Percentiles rank a stretch among this genome's conserved stretches.
Conservation (phyloP, 2,888 invertebrate species). For the Patella pellucida region DNA sequence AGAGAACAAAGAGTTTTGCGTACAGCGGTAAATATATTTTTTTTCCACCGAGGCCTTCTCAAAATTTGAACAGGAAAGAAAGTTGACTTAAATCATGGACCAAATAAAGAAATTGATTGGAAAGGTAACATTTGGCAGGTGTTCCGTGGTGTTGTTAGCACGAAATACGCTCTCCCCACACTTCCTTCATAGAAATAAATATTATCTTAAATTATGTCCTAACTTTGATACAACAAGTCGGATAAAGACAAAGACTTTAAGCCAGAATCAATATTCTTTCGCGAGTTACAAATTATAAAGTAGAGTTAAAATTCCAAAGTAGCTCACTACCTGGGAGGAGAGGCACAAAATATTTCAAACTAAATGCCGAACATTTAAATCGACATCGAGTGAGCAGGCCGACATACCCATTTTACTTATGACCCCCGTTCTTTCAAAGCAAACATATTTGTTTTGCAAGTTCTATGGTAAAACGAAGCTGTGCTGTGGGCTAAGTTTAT, state of each 20-base stretch:
- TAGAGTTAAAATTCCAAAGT: neutral
- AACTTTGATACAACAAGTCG: neutral
- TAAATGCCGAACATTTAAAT: neutral
- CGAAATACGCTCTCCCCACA: neutral
- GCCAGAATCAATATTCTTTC: too few species aligned
- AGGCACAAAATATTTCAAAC: too few species aligned
- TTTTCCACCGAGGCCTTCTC: neutral
- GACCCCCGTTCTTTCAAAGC: too few species aligned
- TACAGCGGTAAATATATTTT: neutral
- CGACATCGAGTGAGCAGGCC: neutral
- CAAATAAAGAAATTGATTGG: constrained; percentile 11
- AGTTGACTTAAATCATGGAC: constrained; percentile 9
- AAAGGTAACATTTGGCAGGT: constrained; percentile 3
- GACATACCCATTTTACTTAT: too few species aligned
- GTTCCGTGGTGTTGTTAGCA: neutral
- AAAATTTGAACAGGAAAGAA: neutral
- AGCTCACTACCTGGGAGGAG: too few species aligned
- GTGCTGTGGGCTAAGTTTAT: too few species aligned
- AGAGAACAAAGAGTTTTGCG: neutral
- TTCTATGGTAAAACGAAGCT: too few species aligned
- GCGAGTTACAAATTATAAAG: too few species aligned
- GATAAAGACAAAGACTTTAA: too few species aligned
- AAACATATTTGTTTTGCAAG: too few species aligned
- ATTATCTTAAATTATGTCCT: neutral
- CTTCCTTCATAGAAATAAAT: neutral